A percentile compares a stretch with the other conserved stretches of the same genome.
Evolutionary conservation across 2,888 invertebrate genomes (phyloP).

Genomic region (Eulithis testata): DNA sequence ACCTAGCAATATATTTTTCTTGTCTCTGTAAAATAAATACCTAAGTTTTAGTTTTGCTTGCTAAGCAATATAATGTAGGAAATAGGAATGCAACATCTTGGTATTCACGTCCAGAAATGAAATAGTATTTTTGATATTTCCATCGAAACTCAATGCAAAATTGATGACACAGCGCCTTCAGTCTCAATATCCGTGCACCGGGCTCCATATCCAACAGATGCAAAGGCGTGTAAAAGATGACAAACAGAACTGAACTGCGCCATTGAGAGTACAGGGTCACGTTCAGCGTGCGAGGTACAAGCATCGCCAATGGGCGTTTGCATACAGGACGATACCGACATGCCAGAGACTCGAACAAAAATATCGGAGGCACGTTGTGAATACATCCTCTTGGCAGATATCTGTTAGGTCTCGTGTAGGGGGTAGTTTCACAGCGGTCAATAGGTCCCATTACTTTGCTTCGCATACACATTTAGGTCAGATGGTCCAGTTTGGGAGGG

Average conservation of each 20-base stretch:
- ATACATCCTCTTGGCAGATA: too few relatives aligned
- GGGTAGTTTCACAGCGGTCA: too few relatives aligned
- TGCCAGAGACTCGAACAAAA: too few relatives aligned
- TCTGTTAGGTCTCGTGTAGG: too few relatives aligned
- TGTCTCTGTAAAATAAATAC: too few relatives aligned
- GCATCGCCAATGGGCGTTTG: not conserved
- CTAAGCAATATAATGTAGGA: too few relatives aligned
- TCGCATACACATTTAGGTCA: not conserved
- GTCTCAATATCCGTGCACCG: conserved; percentile 2
- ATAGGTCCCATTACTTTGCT: not conserved
- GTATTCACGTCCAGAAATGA: not conserved
- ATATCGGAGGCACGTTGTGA: too few relatives aligned
- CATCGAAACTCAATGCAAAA: not conserved
- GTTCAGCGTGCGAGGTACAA: not conserved
- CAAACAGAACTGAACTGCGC: not conserved
- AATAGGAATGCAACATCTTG: not conserved
- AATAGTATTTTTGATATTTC: not conserved
- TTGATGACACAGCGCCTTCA: not conserved
- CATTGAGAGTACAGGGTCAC: not conserved
- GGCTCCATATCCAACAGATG: not conserved
- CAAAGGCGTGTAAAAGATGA: not conserved
- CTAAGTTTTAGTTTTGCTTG: too few relatives aligned
- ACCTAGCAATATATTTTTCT: too few relatives aligned
- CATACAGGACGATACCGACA: too few relatives aligned
- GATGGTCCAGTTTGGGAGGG: not conserved